Evolutionary conservation across 2,113 vertebrate genomes (phyloP).

Genomic region (Hippoglossus stenolepis): DNA sequence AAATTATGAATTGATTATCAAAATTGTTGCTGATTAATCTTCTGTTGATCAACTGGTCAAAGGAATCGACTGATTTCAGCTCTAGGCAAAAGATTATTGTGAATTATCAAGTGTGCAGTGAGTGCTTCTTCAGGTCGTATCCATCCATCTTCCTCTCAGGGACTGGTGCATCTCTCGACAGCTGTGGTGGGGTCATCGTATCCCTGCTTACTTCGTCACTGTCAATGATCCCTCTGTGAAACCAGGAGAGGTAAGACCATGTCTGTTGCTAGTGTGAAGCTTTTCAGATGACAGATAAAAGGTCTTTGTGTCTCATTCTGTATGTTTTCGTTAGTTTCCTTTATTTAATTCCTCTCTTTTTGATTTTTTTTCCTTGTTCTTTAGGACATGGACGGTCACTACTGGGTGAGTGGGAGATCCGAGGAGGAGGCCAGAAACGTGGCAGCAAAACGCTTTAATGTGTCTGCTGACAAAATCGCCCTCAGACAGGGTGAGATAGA

Average conservation of each 20-base stretch:
- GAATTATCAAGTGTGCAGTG: neutral
- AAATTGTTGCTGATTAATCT: neutral
- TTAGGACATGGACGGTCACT: slow-evolving; percentile 88
- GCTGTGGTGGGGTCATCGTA: slow-evolving; percentile 94
- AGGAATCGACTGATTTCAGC: neutral
- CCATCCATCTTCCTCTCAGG: slow-evolving; percentile 62
- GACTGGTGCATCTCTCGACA: slow-evolving; percentile 94
- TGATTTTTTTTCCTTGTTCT: neutral
- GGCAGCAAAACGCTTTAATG: slow-evolving; percentile 86
- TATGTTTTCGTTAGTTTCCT: neutral
- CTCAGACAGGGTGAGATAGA: slow-evolving; percentile 87
- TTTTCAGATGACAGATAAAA: slow-evolving; percentile 12
- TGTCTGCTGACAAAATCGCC: slow-evolving; percentile 84
- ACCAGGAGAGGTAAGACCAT: slow-evolving; percentile 84
- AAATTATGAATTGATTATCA: neutral
- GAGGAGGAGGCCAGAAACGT: slow-evolving; percentile 86
- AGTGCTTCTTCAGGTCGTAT: neutral
- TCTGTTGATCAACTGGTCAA: neutral
- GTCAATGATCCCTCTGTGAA: slow-evolving; percentile 83
- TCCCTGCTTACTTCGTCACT: slow-evolving; percentile 91
- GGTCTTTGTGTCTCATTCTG: neutral
- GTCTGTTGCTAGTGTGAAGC: neutral
- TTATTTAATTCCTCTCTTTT: slow-evolving; percentile 20
- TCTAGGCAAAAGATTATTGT: neutral
- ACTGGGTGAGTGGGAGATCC: slow-evolving; percentile 90